phyloP scores from a whole-genome alignment of 2,888 invertebrate genomes.

The Nephrotoma appendiculata region DNA sequence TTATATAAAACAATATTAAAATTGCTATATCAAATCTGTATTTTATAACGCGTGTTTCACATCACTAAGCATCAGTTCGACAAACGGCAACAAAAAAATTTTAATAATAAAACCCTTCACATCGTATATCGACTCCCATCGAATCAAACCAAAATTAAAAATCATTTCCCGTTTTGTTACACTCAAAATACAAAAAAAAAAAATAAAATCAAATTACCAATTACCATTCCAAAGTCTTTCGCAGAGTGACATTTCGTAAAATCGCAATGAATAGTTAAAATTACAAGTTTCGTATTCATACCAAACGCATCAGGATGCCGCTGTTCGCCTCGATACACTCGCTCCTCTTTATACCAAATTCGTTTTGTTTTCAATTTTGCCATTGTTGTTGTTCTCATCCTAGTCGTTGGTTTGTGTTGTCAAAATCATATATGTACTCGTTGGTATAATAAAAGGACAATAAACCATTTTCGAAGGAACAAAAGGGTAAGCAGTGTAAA shows the following conservation, averaged over 20 bases:
- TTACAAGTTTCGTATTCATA: not conserved
- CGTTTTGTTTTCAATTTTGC: not conserved
- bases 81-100: not conserved
- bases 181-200: not conserved
- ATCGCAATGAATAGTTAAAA: not conserved
- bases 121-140: not conserved
- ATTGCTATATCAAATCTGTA: not conserved
- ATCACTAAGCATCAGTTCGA: not conserved
- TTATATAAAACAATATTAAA: not conserved
- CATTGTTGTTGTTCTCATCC: not conserved
- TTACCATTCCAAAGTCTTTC: not conserved
- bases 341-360: not conserved
- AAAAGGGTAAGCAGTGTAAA: not conserved
- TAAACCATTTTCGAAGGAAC: not conserved
- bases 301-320: not conserved
- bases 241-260: not conserved
- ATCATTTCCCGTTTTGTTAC: not conserved
- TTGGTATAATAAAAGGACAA: not conserved
- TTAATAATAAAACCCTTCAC: not conserved
- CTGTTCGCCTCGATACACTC: not conserved
- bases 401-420: not conserved
- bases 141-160: not conserved
- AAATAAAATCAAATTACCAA: not conserved
- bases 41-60: not conserved
- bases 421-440: not conserved